Evolutionary conservation across 2,113 vertebrate species (phyloP), one percentile per base, ranked within the genome.

Genomic region (Tenebrosternarchus preto): DNA sequence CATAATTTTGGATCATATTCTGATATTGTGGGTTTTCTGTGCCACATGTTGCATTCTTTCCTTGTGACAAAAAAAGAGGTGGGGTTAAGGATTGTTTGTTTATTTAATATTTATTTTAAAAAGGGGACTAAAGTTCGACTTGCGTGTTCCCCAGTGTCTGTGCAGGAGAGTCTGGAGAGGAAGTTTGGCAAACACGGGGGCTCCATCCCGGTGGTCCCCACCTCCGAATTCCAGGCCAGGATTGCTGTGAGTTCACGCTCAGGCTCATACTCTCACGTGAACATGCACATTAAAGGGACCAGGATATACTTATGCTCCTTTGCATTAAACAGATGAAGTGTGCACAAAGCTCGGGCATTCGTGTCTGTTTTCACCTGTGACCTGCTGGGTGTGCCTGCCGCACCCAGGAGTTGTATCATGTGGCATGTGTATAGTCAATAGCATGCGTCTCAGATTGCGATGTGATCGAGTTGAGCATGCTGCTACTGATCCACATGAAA

Each of bases 101-200:
- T 53, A 53, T 15, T 12, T 15, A 9, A 8, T 46, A 27, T 43
- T 17, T 50, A 60, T 56, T 67, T 74, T 24, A 55, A 63, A 53
- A 17, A 5, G 61, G 0, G 2, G 19, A 17, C 25, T 55, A 55
- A 53, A 11, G 8, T 56, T n/a, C n/a, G 6, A 36, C 33, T n/a
- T 59, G 15, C 66, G 43, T 53, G 0, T 36, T 76, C 22, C 27
- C 68, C 84, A 98, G 97, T 98, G 96, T 99, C 97, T 20, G 96
- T 98, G 57, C 97, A 99, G 90, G 97, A 98, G 88, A 98, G 96
- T 85, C 90, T 99, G 85, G 96, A 98, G 91, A 95, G 96, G 88
- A 98, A 98, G 90, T 99, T 99, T 88, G 97, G 96, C 39, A 99
- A 98, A 88, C 95, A 97, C 0, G 95, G 95, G 12, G 97, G 96